A percentile compares a stretch with the other conserved stretches of the same genome.
These are phyloP conservation scores for Clytia hemisphaerica DNA, from an alignment of 30 jellyfish, hydroid and myxozoan genomes.

Conservation along the genomic window DNA sequence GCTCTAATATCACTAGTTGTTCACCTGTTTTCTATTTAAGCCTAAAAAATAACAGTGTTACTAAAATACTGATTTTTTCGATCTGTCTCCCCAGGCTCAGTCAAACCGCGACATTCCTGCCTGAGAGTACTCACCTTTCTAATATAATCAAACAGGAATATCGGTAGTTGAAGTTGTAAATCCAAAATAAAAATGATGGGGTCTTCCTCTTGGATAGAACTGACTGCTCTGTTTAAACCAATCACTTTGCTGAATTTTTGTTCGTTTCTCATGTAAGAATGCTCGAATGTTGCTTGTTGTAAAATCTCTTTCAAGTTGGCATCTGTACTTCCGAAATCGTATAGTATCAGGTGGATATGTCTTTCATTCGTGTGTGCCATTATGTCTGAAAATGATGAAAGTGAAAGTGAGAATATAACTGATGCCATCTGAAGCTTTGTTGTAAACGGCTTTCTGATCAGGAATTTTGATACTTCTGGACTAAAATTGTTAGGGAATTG, in stretches of 20 bases:
- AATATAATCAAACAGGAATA: conserved; percentile 28
- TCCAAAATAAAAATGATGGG: conserved; percentile 35
- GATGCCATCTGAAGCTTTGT: too few relatives aligned
- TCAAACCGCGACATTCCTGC: too few relatives aligned
- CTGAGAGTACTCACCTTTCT: conserved; percentile 48
- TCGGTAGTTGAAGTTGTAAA: conserved; percentile 28
- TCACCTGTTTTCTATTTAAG: too few relatives aligned
- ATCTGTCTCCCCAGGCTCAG: too few relatives aligned
- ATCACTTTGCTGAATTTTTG: conserved; percentile 54
- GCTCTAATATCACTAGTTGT: too few relatives aligned
- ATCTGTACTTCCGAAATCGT: conserved; percentile 74
- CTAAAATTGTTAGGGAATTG: too few relatives aligned
- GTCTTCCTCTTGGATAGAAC: conserved; percentile 23
- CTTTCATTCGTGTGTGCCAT: conserved; percentile 46
- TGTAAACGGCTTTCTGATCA: too few relatives aligned
- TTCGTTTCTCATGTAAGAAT: conserved; percentile 40
- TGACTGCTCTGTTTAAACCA: conserved; percentile 23
- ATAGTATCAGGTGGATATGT: conserved; percentile 52
- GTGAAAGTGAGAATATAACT: too few relatives aligned
- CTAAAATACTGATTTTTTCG: too few relatives aligned
- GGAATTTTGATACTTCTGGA: too few relatives aligned
- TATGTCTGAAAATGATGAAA: conserved; percentile 29
- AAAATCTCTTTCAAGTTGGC: conserved; percentile 30
- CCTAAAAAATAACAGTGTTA: too few relatives aligned
- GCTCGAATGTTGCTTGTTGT: conserved; percentile 34